Conservation (phyloP, 2,888 invertebrate species). For the Dyspetes luteomarginatus region DNA sequence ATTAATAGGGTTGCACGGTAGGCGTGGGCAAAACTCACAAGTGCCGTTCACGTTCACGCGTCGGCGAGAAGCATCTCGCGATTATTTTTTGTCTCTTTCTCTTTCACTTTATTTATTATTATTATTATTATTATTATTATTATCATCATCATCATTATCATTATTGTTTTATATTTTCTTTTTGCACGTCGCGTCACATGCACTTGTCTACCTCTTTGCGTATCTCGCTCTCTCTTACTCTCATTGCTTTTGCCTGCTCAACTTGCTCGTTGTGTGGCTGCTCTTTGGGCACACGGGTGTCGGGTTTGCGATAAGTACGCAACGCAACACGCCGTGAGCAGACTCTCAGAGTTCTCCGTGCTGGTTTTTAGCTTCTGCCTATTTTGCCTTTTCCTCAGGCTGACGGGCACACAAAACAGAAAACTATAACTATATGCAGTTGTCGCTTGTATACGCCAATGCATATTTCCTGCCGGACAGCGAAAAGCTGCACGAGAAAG, state of each 20-base stretch:
- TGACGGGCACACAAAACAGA: background rate
- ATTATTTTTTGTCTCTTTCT: background rate
- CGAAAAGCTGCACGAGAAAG: background rate
- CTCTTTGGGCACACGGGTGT: conserved; percentile 53
- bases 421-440: too few species aligned
- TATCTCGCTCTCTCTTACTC: background rate
- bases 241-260: conserved; percentile 8
- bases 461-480: background rate
- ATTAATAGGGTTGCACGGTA: conserved; percentile 75
- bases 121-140: background rate
- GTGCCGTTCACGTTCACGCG: conserved; percentile 70
- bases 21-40: conserved; percentile 68
- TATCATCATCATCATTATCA: background rate
- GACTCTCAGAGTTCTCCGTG: background rate
- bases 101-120: background rate
- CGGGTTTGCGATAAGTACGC: conserved; percentile 62
- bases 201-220: conserved; percentile 12
- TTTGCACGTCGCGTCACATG: conserved; percentile 24
- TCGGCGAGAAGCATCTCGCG: conserved; percentile 39
- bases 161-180: conserved; percentile 26
- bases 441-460: conserved; percentile 1
- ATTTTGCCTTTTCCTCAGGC: conserved; percentile 28
- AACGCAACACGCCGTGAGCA: conserved; percentile 24
- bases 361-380: conserved; percentile 41
- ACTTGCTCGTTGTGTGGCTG: conserved; percentile 24